These are phyloP conservation scores for Nannoperca obscura DNA, from an alignment of 2,797 vertebrate genomes.

Conservation along the genomic window DNA sequence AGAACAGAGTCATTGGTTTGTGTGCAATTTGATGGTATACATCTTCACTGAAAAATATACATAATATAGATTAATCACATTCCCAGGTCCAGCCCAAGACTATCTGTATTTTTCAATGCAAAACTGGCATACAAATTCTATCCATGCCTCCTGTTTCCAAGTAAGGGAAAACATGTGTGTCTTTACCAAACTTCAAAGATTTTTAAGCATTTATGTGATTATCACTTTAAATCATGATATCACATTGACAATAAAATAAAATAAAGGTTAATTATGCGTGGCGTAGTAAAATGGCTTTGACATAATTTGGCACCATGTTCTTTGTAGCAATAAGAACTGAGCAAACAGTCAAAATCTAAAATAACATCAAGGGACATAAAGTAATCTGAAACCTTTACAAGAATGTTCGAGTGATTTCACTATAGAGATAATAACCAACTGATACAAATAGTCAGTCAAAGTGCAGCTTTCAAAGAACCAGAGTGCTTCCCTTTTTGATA, in stretches of 20 bases:
- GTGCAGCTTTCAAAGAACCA: conserved; percentile 56
- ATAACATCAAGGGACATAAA: conserved; percentile 42
- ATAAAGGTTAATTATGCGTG: conserved; percentile 34
- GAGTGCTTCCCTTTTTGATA: conserved; percentile 62
- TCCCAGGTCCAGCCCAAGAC: conserved; percentile 95
- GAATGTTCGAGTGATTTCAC: conserved; percentile 44
- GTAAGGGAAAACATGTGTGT: conserved; percentile 48
- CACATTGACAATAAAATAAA: conserved; percentile 44
- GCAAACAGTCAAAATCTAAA: conserved; percentile 52
- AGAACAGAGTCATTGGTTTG: conserved; percentile 56
- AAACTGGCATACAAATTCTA: conserved; percentile 75
- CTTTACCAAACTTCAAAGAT: conserved; percentile 52
- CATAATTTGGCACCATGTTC: conserved; percentile 60
- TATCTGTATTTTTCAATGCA: conserved; percentile 80
- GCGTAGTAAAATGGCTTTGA: conserved; percentile 52
- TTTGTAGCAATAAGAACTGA: conserved; percentile 39
- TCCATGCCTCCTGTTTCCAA: conserved; percentile 67
- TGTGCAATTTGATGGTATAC: conserved; percentile 72
- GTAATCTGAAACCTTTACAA: conserved; percentile 36
- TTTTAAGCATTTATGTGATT: conserved; percentile 72
- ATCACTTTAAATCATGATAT: conserved; percentile 60
- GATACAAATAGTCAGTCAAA: conserved; percentile 53
- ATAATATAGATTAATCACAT: conserved; percentile 81
- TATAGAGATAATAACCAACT: conserved; percentile 47
- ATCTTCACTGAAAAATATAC: conserved; percentile 82